These are phyloP conservation scores for Zoanthus sansibaricus DNA, from an alignment of 92 coral and sea anemone species.

Conservation along the genomic window DNA sequence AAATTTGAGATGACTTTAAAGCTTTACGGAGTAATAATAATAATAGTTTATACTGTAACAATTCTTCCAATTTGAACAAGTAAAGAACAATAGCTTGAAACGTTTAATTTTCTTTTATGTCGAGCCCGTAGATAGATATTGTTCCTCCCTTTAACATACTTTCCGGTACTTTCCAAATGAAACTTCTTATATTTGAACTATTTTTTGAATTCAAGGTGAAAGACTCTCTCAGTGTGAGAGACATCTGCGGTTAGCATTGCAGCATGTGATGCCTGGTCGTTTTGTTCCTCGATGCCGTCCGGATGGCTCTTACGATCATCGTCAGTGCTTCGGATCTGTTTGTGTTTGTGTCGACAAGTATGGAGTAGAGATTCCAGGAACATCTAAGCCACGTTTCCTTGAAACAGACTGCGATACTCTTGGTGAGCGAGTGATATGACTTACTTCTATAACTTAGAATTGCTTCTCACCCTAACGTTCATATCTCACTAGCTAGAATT, in stretches of 20 bases:
- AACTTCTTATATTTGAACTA: too few relatives aligned
- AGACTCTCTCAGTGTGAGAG: slow-evolving; percentile 71
- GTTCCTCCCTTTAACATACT: neutral
- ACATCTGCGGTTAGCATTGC: slow-evolving; percentile 74
- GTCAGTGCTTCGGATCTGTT: slow-evolving; percentile 84
- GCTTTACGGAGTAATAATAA: too few relatives aligned
- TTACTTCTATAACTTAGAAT: too few relatives aligned
- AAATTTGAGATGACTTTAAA: too few relatives aligned
- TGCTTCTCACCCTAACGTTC: too few relatives aligned
- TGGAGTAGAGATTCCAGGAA: slow-evolving; percentile 89
- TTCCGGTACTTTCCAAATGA: neutral
- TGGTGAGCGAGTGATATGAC: slow-evolving; percentile 43
- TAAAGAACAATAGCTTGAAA: too few relatives aligned
- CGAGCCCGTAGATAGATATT: too few relatives aligned
- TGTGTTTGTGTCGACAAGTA: slow-evolving; percentile 89
- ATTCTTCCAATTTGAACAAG: too few relatives aligned
- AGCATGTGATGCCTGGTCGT: slow-evolving; percentile 84
- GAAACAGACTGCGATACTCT: slow-evolving; percentile 71
- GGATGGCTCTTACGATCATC: slow-evolving; percentile 76
- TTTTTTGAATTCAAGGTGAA: slow-evolving; percentile 44
- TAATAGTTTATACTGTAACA: too few relatives aligned
- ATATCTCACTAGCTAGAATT: too few relatives aligned
- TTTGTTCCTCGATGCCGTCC: slow-evolving; percentile 88
- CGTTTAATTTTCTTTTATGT: too few relatives aligned
- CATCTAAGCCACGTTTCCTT: slow-evolving; percentile 76